A percentile compares a stretch with the other conserved stretches of the same genome.
These are phyloP conservation scores for Crotalus tigris DNA, from an alignment of 2,113 vertebrate genomes.

Conservation along the genomic window DNA sequence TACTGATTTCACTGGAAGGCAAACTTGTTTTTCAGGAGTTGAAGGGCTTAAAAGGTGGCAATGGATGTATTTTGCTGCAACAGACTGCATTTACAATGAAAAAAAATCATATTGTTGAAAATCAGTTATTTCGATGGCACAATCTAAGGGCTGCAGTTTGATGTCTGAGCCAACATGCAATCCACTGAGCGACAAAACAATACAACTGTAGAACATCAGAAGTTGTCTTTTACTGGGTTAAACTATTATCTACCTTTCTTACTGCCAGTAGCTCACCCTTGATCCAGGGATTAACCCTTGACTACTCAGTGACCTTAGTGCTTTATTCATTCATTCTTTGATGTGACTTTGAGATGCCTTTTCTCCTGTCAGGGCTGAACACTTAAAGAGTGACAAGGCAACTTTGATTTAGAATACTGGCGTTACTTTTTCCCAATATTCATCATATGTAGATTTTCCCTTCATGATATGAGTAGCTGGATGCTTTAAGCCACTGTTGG, in stretches of 20 bases:
- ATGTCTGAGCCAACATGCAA: not conserved
- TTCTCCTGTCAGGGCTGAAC: not conserved
- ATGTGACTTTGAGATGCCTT: not conserved
- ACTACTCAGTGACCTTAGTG: not conserved
- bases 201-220: not conserved
- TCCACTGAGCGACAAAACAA: not conserved
- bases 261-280: not conserved
- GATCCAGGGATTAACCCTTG: not conserved
- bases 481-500: not conserved
- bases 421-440: not conserved
- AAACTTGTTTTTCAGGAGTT: not conserved
- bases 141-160: not conserved
- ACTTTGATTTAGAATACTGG: not conserved
- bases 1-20: not conserved
- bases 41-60: not conserved
- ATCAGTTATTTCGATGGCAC: not conserved
- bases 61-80: not conserved
- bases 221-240: not conserved
- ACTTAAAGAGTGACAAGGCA: not conserved
- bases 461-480: not conserved
- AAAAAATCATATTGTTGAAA: not conserved
- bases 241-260: not conserved
- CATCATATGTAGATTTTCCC: not conserved
- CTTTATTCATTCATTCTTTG: not conserved
- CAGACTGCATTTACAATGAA: not conserved